These are phyloP conservation scores for Bactericera cockerelli DNA, from an alignment of 1,140 invertebrate species.

Conservation along the genomic window DNA sequence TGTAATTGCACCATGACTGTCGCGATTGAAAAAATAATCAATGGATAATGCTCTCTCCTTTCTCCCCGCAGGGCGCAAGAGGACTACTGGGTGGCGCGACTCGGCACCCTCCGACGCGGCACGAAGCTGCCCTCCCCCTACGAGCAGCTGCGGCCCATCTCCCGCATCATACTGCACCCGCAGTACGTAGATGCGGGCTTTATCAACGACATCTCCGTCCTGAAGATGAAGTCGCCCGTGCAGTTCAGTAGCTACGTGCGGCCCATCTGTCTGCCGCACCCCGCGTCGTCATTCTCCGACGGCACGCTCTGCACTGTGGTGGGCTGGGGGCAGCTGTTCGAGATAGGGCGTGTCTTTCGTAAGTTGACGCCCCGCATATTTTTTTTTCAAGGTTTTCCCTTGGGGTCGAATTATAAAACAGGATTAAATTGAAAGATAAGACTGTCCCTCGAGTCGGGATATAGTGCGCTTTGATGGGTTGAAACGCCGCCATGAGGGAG, in stretches of 20 bases:
- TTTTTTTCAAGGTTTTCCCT: no score
- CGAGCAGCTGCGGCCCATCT: conserved; percentile 44
- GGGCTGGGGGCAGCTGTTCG: conserved; percentile 68
- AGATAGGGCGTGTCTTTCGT: conserved; percentile 65
- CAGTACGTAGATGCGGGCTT: conserved; percentile 58
- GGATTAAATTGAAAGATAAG: no score
- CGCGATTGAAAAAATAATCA: no score
- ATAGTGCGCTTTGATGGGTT: no score
- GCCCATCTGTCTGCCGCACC: conserved; percentile 49
- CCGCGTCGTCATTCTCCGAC: conserved; percentile 36
- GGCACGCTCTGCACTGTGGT: conserved; percentile 56
- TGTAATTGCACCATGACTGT: no score
- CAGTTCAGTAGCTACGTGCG: conserved; percentile 56
- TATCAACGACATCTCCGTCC: conserved; percentile 61
- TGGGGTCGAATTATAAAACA: no score
- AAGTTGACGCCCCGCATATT: conserved; percentile 35
- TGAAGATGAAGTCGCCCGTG: conserved; percentile 44
- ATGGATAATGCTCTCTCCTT: conserved; percentile 13
- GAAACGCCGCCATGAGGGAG: no score
- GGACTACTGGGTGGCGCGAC: conserved; percentile 60
- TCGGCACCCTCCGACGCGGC: conserved; percentile 53
- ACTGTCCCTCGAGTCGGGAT: no score
- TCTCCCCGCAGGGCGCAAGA: conserved; percentile 41
- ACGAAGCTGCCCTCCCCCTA: conserved; percentile 54
- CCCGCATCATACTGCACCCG: conserved; percentile 53